Conservation (phyloP, 2,888 invertebrate species). For the Orchesella flavescens region DNA sequence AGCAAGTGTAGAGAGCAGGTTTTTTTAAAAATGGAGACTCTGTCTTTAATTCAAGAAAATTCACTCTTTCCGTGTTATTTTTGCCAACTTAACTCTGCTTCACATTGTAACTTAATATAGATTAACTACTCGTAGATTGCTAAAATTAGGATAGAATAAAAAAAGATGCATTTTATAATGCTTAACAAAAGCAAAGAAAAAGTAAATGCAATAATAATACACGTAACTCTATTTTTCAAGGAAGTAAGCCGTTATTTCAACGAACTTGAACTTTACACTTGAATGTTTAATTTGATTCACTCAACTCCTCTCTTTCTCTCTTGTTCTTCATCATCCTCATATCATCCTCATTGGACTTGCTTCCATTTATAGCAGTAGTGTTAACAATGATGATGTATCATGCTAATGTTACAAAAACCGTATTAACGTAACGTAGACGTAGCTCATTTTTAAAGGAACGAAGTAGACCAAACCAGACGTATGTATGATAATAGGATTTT, state of each 20-base stretch:
- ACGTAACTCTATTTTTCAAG: slow-evolving; percentile 7
- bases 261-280: slow-evolving; percentile 31
- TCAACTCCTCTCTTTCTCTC: slow-evolving; percentile 8
- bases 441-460: not conserved
- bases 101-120: no score
- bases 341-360: slow-evolving; percentile 12
- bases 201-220: slow-evolving; percentile 2
- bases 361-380: not conserved
- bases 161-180: slow-evolving; percentile 6
- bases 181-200: not conserved
- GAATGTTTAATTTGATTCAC: slow-evolving; percentile 28
- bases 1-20: no score
- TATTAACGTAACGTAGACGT: not conserved
- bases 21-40: no score
- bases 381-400: not conserved
- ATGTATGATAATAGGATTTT: no score
- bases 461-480: no score
- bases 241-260: slow-evolving; percentile 27
- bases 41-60: not conserved
- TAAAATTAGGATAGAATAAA: slow-evolving; percentile 16
- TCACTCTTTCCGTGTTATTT: not conserved
- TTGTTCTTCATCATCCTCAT: not conserved
- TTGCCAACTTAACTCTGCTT: not conserved
- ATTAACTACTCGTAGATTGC: no score
- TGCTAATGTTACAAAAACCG: not conserved